A percentile compares a stretch with the other conserved stretches of the same genome.
phyloP scores from a whole-genome alignment of 2,888 invertebrate genomes.

The Microdon myrmicae region DNA sequence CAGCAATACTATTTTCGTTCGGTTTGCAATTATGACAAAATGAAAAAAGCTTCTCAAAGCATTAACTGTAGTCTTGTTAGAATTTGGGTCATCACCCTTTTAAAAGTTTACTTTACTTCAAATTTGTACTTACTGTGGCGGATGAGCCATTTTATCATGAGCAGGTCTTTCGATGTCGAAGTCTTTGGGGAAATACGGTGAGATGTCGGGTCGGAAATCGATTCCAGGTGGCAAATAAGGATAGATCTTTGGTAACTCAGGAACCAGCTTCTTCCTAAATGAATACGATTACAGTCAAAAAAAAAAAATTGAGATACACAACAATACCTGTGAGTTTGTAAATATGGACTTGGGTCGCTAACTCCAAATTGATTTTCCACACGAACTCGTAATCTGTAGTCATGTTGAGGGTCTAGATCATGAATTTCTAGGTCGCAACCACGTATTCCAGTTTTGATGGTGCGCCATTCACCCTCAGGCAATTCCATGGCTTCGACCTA shows the following conservation, averaged over 20 bases:
- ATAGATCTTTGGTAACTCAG: slow-evolving; percentile 81
- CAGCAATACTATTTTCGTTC: no score
- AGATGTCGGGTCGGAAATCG: slow-evolving; percentile 85
- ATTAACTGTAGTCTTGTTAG: no score
- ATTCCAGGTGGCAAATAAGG: slow-evolving; percentile 84
- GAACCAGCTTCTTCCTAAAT: slow-evolving; percentile 77
- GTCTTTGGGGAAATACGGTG: slow-evolving; percentile 90
- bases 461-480: slow-evolving; percentile 93
- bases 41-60: no score
- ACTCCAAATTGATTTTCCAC: slow-evolving; percentile 97
- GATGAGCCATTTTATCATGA: slow-evolving; percentile 84
- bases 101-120: no score
- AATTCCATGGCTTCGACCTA: slow-evolving; percentile 89
- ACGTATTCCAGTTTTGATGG: slow-evolving; percentile 84
- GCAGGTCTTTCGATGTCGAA: slow-evolving; percentile 90
- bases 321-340: slow-evolving; percentile 74
- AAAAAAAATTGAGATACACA: background rate
- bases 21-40: no score
- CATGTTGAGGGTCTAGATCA: slow-evolving; percentile 90
- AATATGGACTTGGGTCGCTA: slow-evolving; percentile 94
- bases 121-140: slow-evolving; percentile 71
- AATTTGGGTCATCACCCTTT: no score
- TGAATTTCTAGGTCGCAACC: slow-evolving; percentile 90
- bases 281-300: background rate
- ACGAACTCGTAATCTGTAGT: slow-evolving; percentile 94